Base-by-base conservation (phyloP, 2,797 vertebrate genomes). In the Adrianichthys oophorus region DNA sequence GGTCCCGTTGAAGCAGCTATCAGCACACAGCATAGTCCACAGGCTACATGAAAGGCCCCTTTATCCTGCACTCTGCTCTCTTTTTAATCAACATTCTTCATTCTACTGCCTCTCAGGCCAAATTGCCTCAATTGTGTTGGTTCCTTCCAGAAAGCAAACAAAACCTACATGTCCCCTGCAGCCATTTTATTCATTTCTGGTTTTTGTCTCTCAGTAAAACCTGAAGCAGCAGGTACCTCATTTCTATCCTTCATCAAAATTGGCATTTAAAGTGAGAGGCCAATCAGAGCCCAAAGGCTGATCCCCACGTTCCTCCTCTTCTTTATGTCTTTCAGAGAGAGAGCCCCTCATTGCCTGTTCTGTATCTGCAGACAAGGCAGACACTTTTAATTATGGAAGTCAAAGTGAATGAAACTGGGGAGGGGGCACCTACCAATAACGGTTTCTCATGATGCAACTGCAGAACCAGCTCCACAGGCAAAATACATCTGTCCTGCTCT, bases 281-380 rank as follows among this genome's bases (percentile, higher is more conserved):
- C 49, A 52, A 73, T 70, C 51, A 74, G 82, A 83, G 79, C 74
- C 19, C 76, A 78, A 66, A 79, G 73, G 80, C 89, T 92, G 90
- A 93, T 81, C 66, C 74, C 76, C 73, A 29, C 87, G 76, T 89
- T 84, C 87, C 78, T 83, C 78, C 41, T 84, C 88, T 82, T 86
- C 84, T 87, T 89, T 90, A 69, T 93, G 90, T 93, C 88, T 93
- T 92, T 88, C 91, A 93, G 91, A 93, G 86, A 91, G 89, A 80
- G 88, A 90, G 72, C 84, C 81, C 86, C 88, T 77, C 90, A 85
- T 85, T 90, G 86, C 85, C 86, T 90, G 80, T 87, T 83, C 85
- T 91, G 82, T 91, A 85, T 82, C 85, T 80, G 85, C 90, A 91
- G 83, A 92, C 89, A 91, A 88, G 86, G 86, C 90, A 92, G 90